A percentile compares a stretch with the other conserved stretches of the same genome.
These are phyloP conservation scores for Papilio dardanus DNA, from an alignment of 1,140 invertebrate genomes.

Conservation along the genomic window DNA sequence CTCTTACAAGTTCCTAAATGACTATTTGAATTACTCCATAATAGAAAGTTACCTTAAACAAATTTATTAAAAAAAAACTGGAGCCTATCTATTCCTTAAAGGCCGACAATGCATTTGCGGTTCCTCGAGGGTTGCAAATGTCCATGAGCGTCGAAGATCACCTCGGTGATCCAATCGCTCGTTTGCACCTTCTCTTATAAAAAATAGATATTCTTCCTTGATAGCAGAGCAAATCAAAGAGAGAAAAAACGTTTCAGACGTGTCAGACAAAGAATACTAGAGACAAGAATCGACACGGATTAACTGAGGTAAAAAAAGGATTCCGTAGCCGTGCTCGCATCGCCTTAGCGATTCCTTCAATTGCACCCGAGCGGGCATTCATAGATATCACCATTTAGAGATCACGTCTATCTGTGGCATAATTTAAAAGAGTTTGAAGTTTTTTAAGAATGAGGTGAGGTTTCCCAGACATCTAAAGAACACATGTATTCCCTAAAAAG, in stretches of 20 bases:
- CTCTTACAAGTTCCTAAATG: not conserved
- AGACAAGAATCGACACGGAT: constrained; percentile 52
- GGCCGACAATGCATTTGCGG: too few species aligned
- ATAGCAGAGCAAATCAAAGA: not conserved
- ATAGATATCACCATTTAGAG: constrained; percentile 73
- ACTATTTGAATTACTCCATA: not conserved
- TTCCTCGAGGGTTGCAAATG: too few species aligned
- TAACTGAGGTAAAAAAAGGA: constrained; percentile 60
- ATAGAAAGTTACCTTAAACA: too few species aligned
- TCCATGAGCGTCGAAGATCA: too few species aligned
- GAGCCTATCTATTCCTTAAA: too few species aligned
- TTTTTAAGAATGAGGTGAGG: too few species aligned
- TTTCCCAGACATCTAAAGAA: too few species aligned
- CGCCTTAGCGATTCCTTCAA: constrained; percentile 72
- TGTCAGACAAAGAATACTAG: constrained; percentile 37
- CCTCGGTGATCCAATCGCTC: too few species aligned
- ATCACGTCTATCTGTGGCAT: constrained; percentile 60
- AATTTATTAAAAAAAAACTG: too few species aligned
- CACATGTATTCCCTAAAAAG: not conserved
- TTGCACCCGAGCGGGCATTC: constrained; percentile 76
- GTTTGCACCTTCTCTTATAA: too few species aligned
- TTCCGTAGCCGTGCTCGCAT: constrained; percentile 58
- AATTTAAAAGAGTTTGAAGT: constrained; percentile 46
- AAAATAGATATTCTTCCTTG: not conserved
- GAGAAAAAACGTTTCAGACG: not conserved